Percentiles rank a stretch among this genome's conserved stretches.
Conservation (phyloP, 2,113 vertebrate genomes). For the Lamprologus sp. region DNA sequence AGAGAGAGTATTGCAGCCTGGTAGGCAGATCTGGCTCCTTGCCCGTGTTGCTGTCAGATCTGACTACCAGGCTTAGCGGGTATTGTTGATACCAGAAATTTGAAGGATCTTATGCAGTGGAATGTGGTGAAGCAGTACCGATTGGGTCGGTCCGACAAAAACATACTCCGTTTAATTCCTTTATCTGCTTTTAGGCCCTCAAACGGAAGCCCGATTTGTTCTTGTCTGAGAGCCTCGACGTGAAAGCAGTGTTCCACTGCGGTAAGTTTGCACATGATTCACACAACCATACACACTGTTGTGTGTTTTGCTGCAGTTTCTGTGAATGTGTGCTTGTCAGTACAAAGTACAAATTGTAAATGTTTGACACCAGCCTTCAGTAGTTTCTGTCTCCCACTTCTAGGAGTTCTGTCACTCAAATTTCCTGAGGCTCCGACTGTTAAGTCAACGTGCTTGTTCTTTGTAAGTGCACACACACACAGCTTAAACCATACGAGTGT, state of each 20-base stretch:
- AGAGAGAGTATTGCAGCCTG: constrained; percentile 47
- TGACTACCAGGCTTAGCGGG: constrained; percentile 56
- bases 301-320: not conserved
- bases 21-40: constrained; percentile 56
- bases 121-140: constrained; percentile 37
- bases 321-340: not conserved
- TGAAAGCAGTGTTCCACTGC: constrained; percentile 97
- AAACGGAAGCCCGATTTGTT: constrained; percentile 98
- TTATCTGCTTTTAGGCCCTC: constrained; percentile 90
- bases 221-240: constrained; percentile 92
- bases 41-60: constrained; percentile 46
- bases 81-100: constrained; percentile 32
- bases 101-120: constrained; percentile 44
- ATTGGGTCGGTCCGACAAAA: constrained; percentile 3
- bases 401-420: constrained; percentile 94
- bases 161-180: constrained; percentile 58
- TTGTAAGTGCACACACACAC: constrained; percentile 77
- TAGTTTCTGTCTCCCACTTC: constrained; percentile 26
- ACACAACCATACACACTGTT: not conserved
- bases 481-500: not conserved
- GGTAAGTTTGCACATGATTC: constrained; percentile 76
- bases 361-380: not conserved
- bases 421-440: constrained; percentile 96
- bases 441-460: constrained; percentile 93
- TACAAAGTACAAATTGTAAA: not conserved